Percentiles rank a stretch among this genome's conserved stretches.
These are phyloP conservation scores for Cosmia pyralina DNA, from an alignment of 2,888 invertebrate genomes.

Conservation along the genomic window DNA sequence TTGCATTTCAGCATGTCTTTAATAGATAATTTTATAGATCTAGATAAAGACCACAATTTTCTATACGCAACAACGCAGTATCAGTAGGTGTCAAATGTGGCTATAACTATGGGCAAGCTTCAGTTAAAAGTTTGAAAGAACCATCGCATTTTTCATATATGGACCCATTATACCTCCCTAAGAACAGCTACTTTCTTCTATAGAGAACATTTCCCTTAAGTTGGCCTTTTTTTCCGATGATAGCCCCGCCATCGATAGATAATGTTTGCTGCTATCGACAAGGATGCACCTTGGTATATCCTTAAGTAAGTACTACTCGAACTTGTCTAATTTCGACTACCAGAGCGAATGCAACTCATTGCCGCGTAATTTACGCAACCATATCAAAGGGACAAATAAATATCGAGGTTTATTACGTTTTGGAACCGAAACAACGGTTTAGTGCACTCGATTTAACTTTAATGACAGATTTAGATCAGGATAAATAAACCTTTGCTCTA, in stretches of 20 bases:
- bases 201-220: background rate
- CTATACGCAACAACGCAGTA: background rate
- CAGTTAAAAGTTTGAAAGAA: background rate
- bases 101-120: background rate
- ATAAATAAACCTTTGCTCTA: background rate
- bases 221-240: background rate
- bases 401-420: conserved; percentile 30
- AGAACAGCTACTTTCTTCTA: background rate
- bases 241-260: background rate
- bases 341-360: conserved; percentile 18
- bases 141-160: too few species aligned
- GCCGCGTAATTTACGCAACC: conserved; percentile 29
- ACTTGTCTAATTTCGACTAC: conserved; percentile 34
- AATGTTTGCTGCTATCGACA: background rate
- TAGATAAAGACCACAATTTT: conserved; percentile 24
- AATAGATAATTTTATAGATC: conserved; percentile 26
- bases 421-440: conserved; percentile 21
- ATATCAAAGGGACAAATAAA: conserved; percentile 33
- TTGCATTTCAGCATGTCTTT: conserved; percentile 13
- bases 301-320: conserved; percentile 1
- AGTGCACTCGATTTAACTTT: conserved; percentile 31
- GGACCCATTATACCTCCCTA: background rate
- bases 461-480: conserved; percentile 13
- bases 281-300: background rate
- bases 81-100: too few species aligned